phyloP scores from a whole-genome alignment of 2,113 vertebrate species.

The Scolopax mira region DNA sequence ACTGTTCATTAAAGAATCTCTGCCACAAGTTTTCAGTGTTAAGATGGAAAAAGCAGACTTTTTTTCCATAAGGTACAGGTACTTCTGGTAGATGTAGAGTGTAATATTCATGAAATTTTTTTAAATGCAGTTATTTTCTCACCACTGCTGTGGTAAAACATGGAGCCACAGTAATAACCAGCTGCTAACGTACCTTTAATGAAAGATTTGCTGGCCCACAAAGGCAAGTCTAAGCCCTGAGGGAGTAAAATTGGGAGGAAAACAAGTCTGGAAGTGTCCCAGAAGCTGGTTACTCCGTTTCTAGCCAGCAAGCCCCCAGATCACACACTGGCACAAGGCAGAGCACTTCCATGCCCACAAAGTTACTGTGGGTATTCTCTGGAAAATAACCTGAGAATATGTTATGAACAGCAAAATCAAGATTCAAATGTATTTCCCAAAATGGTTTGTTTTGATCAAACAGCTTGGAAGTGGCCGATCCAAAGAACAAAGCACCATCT shows the following conservation, averaged over 20 bases:
- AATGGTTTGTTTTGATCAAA: not conserved
- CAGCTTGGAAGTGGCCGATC: not conserved
- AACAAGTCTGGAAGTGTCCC: not conserved
- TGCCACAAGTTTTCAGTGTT: not conserved
- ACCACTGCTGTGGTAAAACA: not conserved
- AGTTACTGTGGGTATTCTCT: not conserved
- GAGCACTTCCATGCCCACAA: not conserved
- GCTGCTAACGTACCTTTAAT: not conserved
- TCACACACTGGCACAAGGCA: fast-evolving
- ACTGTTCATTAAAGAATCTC: not conserved
- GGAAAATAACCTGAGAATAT: not conserved
- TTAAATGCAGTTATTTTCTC: not conserved
- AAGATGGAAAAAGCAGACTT: not conserved
- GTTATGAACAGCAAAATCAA: not conserved
- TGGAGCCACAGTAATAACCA: not conserved
- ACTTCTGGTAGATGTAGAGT: not conserved
- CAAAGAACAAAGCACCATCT: not conserved
- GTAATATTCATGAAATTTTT: not conserved
- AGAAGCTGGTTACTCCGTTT: not conserved
- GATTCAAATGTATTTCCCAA: not conserved
- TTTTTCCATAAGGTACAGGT: not conserved
- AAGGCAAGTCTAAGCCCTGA: not conserved
- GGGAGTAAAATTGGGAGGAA: not conserved
- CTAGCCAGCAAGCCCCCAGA: not conserved
- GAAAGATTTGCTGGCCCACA: not conserved